Conservation (phyloP, 2,888 invertebrate species). For the Anoplius nigerrimus region DNA sequence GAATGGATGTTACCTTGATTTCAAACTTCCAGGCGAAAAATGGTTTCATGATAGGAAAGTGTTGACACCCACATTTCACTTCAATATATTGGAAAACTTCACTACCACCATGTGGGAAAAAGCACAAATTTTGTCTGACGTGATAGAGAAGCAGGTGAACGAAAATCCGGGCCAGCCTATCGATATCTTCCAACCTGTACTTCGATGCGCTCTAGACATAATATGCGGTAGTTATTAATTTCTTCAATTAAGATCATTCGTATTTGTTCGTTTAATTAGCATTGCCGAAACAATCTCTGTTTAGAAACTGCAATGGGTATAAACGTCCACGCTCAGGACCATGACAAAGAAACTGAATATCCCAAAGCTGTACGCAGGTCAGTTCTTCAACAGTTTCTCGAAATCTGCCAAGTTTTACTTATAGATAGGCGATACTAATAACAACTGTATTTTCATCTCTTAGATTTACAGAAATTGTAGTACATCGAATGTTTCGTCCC, state of each 20-base stretch:
- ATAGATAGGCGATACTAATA: too few relatives aligned
- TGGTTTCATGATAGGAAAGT: conserved; percentile 77
- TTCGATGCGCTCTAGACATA: conserved; percentile 76
- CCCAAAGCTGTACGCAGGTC: too few relatives aligned
- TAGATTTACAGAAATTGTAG: too few relatives aligned
- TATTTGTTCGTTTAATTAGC: too few relatives aligned
- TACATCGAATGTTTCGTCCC: conserved; percentile 45
- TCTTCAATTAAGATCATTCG: neutral
- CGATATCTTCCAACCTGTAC: conserved; percentile 77
- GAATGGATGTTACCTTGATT: too few relatives aligned
- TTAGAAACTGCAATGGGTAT: neutral
- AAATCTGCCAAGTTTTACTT: too few relatives aligned
- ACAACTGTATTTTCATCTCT: too few relatives aligned
- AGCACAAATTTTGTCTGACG: conserved; percentile 74
- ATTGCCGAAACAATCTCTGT: neutral
- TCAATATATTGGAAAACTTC: conserved; percentile 76
- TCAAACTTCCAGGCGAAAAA: conserved; percentile 66
- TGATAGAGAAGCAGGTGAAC: conserved; percentile 43
- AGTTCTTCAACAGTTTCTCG: too few relatives aligned
- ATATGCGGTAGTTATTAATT: conserved; percentile 73
- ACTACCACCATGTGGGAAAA: conserved; percentile 76
- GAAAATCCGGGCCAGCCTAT: conserved; percentile 58
- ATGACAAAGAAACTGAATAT: too few relatives aligned
- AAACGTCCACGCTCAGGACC: neutral
- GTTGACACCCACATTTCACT: conserved; percentile 78